A percentile compares a stretch with the other conserved stretches of the same genome.
Conservation (phyloP, 2,888 invertebrate genomes). For the Tuta absoluta region DNA sequence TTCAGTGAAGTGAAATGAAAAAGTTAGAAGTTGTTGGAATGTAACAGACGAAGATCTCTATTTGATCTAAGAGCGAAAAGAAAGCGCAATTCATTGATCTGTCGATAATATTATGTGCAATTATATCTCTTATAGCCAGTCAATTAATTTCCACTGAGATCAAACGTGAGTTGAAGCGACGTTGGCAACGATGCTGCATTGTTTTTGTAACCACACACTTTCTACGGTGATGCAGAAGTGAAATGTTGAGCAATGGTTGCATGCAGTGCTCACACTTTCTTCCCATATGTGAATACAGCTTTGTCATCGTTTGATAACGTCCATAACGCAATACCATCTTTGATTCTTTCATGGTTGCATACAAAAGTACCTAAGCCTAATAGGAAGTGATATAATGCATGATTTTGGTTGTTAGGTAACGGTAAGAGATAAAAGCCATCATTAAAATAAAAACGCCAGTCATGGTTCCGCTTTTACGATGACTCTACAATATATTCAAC, state of each 20-base stretch:
- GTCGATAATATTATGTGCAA: conserved; percentile 48
- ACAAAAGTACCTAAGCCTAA: background rate
- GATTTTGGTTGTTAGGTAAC: conserved; percentile 17
- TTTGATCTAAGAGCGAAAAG: conserved; percentile 44
- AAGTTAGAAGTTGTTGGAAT: conserved; percentile 19
- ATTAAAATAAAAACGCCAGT: conserved; percentile 13
- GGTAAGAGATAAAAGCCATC: conserved; percentile 9
- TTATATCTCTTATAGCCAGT: conserved; percentile 52
- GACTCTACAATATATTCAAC: conserved; percentile 6
- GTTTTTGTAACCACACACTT: conserved; percentile 56
- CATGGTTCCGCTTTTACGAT: conserved; percentile 6
- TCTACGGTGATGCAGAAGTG: conserved; percentile 44
- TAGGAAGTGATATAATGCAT: conserved; percentile 13
- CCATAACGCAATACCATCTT: background rate
- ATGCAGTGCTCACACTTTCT: conserved; percentile 7
- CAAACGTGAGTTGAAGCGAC: conserved; percentile 44
- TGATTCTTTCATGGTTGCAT: background rate
- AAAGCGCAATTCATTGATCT: conserved; percentile 50
- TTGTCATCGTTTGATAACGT: background rate
- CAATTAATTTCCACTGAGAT: conserved; percentile 48
- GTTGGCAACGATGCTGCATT: conserved; percentile 49
- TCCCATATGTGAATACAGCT: conserved; percentile 15
- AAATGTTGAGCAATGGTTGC: conserved; percentile 17
- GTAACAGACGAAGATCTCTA: conserved; percentile 38
- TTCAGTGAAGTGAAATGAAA: conserved; percentile 6